Conservation (phyloP, 2,797 vertebrate genomes). For the Urophycis tenuis region DNA sequence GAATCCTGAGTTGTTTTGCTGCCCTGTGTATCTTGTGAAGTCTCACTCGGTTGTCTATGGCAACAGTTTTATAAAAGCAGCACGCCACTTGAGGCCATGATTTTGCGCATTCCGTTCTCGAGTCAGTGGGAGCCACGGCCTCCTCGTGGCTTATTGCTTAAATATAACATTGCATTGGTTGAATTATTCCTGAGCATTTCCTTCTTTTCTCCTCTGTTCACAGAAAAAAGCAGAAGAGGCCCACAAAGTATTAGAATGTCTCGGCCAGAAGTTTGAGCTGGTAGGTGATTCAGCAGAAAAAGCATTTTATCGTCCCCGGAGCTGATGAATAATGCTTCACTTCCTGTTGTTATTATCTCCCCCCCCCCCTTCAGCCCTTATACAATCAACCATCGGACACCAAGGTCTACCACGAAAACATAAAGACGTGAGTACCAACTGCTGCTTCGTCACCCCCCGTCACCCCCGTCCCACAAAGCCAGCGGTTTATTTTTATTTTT, state of each 20-base stretch:
- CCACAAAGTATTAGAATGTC: slow-evolving; percentile 96
- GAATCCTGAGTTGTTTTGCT: too few relatives aligned
- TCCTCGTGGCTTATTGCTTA: too few relatives aligned
- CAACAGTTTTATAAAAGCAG: too few relatives aligned
- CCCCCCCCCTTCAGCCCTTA: slow-evolving; percentile 75
- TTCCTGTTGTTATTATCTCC: slow-evolving; percentile 3
- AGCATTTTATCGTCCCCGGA: not conserved
- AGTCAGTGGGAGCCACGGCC: too few relatives aligned
- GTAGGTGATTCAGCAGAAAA: slow-evolving; percentile 66
- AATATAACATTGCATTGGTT: too few relatives aligned
- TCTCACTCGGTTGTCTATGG: too few relatives aligned
- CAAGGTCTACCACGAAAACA: slow-evolving; percentile 99
- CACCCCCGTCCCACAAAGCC: not conserved
- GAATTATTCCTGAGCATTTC: not conserved
- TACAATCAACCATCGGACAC: slow-evolving; percentile 99
- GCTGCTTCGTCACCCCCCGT: not conserved
- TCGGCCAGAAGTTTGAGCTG: slow-evolving; percentile 96
- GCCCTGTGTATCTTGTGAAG: too few relatives aligned
- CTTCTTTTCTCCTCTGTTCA: slow-evolving; percentile 31
- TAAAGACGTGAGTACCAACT: slow-evolving; percentile 90
- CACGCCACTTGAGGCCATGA: too few relatives aligned
- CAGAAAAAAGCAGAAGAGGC: slow-evolving; percentile 99
- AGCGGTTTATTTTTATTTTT: not conserved
- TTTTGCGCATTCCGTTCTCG: too few relatives aligned
- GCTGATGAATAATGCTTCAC: slow-evolving; percentile 38